These are phyloP conservation scores for Phalera bucephala DNA, from an alignment of 2,888 invertebrate genomes.

Conservation along the genomic window DNA sequence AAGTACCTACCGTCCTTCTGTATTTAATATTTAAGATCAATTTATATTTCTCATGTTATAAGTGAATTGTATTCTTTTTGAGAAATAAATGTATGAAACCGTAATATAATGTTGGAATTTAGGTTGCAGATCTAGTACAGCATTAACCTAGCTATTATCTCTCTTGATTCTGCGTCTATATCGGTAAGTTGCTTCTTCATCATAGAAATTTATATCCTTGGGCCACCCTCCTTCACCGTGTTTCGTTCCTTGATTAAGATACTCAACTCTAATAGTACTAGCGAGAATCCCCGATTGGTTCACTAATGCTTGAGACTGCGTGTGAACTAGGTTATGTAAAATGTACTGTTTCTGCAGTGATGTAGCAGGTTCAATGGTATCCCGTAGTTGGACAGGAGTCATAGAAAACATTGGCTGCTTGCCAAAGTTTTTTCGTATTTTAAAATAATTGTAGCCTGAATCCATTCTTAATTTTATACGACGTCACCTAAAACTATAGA, in stretches of 20 bases:
- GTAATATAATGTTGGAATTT: constrained; percentile 85
- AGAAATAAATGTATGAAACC: too few species aligned
- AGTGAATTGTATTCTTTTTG: too few species aligned
- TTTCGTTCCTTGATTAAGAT: constrained; percentile 79
- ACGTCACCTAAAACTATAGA: too few species aligned
- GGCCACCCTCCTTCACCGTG: constrained; percentile 93
- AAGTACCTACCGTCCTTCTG: too few species aligned
- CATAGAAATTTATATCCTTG: constrained; percentile 84
- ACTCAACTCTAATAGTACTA: constrained; percentile 82
- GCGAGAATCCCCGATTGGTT: constrained; percentile 60
- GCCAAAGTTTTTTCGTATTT: constrained; percentile 68
- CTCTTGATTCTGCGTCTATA: constrained; percentile 89
- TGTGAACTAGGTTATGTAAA: constrained; percentile 69
- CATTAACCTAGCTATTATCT: constrained; percentile 87
- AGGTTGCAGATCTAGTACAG: constrained; percentile 77
- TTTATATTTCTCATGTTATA: too few species aligned
- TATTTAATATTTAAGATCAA: too few species aligned
- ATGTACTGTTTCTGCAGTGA: constrained; percentile 53
- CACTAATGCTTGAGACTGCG: constrained; percentile 57
- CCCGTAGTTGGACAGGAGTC: constrained; percentile 43
- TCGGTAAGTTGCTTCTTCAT: constrained; percentile 86
- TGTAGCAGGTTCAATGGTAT: constrained; percentile 51
- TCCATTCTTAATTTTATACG: too few species aligned
- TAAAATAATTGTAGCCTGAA: constrained; percentile 51
- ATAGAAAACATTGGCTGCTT: constrained; percentile 67